Evolutionary conservation across 2,113 vertebrate genomes (phyloP).

Genomic region (Potamarius usumacintae): DNA sequence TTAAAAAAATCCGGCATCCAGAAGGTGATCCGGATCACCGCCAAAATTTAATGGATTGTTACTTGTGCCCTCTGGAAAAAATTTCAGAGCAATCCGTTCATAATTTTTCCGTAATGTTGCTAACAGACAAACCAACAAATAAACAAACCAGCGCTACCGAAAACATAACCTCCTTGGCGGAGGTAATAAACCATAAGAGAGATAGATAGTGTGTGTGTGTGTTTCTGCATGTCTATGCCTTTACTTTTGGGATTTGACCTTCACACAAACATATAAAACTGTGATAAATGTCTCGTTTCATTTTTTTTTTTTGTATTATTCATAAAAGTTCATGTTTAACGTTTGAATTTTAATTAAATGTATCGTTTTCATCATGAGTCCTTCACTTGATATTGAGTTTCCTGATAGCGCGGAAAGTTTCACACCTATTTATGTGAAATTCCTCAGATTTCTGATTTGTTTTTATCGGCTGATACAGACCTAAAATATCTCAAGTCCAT

Average conservation of each 20-base stretch:
- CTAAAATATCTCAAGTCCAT: not conserved
- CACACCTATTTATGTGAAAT: not conserved
- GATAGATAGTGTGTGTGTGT: not conserved
- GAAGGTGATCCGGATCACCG: too few relatives aligned
- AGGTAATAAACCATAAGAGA: not conserved
- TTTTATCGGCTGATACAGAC: not conserved
- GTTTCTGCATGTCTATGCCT: conserved; percentile 28
- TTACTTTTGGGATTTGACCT: conserved; percentile 3
- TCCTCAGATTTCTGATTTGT: too few relatives aligned
- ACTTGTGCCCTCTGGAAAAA: too few relatives aligned
- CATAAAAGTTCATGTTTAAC: conserved; percentile 9
- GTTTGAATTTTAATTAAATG: conserved; percentile 52
- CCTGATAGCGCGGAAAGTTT: not conserved
- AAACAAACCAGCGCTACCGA: too few relatives aligned
- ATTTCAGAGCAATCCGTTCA: too few relatives aligned
- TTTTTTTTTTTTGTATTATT: conserved; percentile 19
- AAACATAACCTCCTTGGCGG: too few relatives aligned
- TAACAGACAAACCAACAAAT: too few relatives aligned
- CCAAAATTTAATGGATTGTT: too few relatives aligned
- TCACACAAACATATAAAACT: conserved; percentile 31
- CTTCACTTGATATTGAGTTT: conserved; percentile 12
- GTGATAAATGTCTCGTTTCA: conserved; percentile 26
- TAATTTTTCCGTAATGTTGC: too few relatives aligned
- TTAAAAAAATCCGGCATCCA: too few relatives aligned
- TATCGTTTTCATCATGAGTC: not conserved